These are phyloP conservation scores for Calidris pygmaea DNA, from an alignment of 2,113 vertebrate genomes.

Conservation along the genomic window DNA sequence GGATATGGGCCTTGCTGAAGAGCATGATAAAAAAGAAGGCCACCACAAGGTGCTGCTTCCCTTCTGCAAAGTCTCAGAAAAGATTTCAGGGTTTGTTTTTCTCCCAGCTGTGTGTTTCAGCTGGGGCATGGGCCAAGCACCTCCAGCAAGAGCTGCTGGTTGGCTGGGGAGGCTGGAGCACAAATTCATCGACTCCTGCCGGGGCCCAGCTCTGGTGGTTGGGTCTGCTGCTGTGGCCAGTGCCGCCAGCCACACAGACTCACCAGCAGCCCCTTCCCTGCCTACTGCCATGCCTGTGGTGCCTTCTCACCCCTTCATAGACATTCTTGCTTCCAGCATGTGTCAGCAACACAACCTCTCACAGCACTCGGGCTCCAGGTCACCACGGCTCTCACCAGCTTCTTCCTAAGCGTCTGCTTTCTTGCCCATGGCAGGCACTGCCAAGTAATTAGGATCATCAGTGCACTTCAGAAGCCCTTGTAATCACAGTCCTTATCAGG, in stretches of 20 bases:
- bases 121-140: neutral
- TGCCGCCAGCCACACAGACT: neutral
- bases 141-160: neutral
- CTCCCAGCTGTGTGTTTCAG: neutral
- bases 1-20: neutral
- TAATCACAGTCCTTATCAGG: neutral
- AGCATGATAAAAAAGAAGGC: neutral
- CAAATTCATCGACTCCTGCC: neutral
- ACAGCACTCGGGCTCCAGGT: neutral
- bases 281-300: neutral
- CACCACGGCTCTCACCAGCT: neutral
- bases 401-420: neutral
- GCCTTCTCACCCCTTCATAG: neutral
- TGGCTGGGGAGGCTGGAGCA: neutral
- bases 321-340: rapidly evolving
- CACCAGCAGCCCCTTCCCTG: neutral
- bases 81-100: neutral
- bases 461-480: neutral
- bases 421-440: too few relatives aligned
- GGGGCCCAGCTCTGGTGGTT: neutral
- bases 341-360: neutral
- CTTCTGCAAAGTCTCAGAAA: neutral
- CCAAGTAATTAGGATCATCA: neutral
- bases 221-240: neutral
- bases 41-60: neutral